A percentile compares a stretch with the other conserved stretches of the same genome.
These are phyloP conservation scores for Serripes groenlandicus DNA, from an alignment of 2,888 invertebrate genomes.

Conservation along the genomic window DNA sequence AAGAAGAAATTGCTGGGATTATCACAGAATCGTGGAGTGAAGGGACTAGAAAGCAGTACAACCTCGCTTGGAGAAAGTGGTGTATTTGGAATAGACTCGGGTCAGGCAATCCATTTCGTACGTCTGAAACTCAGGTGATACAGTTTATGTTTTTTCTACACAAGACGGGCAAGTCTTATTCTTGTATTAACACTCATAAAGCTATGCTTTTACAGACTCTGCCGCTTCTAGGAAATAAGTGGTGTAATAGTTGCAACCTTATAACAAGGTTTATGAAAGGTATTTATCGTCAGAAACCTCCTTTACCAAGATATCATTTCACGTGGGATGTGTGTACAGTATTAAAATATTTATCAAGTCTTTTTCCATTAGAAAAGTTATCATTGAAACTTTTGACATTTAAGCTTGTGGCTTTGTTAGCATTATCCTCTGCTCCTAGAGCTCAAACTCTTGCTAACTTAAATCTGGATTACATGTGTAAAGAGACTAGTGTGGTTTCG, in stretches of 20 bases:
- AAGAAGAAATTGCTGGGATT: background rate
- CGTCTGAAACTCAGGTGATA: conserved; percentile 25
- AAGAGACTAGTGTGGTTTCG: background rate
- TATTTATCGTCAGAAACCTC: no score
- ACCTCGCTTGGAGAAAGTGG: conserved; percentile 29
- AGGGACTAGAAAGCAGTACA: conserved; percentile 32
- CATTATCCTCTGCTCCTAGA: conserved; percentile 24
- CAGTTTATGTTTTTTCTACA: conserved; percentile 26
- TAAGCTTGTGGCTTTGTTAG: conserved; percentile 24
- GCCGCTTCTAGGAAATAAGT: conserved; percentile 6
- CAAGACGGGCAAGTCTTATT: no score
- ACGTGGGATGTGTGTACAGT: conserved; percentile 47
- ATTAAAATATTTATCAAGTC: conserved; percentile 15
- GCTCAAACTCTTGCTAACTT: conserved; percentile 15
- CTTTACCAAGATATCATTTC: conserved; percentile 28
- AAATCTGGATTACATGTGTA: conserved; percentile 17
- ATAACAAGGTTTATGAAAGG: conserved; percentile 29
- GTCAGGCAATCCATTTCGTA: conserved; percentile 12
- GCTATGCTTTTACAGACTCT: conserved; percentile 17
- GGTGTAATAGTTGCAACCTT: conserved; percentile 16
- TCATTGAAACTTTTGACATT: conserved; percentile 32
- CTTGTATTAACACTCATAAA: conserved; percentile 7
- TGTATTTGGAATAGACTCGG: conserved; percentile 19
- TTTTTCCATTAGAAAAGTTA: conserved; percentile 13
- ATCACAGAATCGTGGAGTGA: conserved; percentile 19